Evolutionary conservation across 2,797 vertebrate species (phyloP).

Genomic region (Fistularia commersonii): DNA sequence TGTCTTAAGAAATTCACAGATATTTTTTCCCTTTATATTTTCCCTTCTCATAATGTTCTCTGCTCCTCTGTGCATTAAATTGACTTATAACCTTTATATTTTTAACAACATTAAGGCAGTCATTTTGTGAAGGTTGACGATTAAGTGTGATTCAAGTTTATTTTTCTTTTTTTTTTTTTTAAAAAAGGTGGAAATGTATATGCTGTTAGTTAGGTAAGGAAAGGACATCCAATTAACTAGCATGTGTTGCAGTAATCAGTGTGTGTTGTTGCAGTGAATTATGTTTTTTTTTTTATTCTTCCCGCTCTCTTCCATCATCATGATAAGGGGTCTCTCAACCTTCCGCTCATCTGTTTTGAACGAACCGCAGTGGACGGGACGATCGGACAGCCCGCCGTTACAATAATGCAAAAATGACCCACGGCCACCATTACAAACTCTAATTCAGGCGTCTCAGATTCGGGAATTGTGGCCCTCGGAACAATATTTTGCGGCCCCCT

Average conservation of each 20-base stretch:
- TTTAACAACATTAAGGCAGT: no score
- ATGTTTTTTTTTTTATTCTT: conserved; percentile 18
- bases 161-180: no score
- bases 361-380: conserved; percentile 5
- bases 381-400: conserved; percentile 23
- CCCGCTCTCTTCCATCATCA: conserved; percentile 41
- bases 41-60: no score
- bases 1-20: no score
- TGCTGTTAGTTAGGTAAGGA: conserved; percentile 10
- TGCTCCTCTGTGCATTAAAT: no score
- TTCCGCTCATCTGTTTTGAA: conserved; percentile 67
- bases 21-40: no score
- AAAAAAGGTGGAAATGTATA: conserved; percentile 10
- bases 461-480: no score
- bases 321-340: conserved; percentile 54
- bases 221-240: conserved; percentile 34
- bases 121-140: no score
- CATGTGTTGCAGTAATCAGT: conserved; percentile 54
- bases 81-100: no score
- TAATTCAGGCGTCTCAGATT: no score
- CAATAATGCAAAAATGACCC: conserved; percentile 7
- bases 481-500: no score
- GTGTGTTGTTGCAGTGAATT: conserved; percentile 46
- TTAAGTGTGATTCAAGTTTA: no score
- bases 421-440: conserved; percentile 16